Evolutionary conservation across 2,113 vertebrate genomes (phyloP).

Genomic region (Osmerus mordax): DNA sequence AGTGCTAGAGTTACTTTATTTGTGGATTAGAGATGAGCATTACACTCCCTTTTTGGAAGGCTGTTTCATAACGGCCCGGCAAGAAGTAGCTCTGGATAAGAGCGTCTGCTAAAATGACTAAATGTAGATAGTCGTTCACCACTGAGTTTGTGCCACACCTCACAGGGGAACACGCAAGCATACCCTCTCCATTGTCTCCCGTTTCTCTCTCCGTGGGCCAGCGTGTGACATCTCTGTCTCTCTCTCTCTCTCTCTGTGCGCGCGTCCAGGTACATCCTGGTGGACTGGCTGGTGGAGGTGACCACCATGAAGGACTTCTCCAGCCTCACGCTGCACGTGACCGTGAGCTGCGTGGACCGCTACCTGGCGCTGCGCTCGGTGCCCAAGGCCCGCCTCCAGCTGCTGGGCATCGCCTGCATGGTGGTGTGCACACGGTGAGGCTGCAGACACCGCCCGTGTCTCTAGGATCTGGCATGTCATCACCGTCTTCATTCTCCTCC

Average conservation of each 20-base stretch:
- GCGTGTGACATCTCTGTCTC: neutral
- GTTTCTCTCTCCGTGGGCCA: too few species aligned
- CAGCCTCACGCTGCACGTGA: slow-evolving; percentile 90
- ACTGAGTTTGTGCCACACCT: too few species aligned
- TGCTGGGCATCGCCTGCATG: slow-evolving; percentile 97
- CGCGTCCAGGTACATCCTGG: slow-evolving; percentile 85
- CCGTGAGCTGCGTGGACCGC: slow-evolving; percentile 89
- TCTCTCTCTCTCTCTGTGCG: neutral
- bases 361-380: slow-evolving; percentile 83
- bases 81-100: too few species aligned
- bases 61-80: too few species aligned
- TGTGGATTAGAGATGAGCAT: too few species aligned
- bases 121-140: too few species aligned
- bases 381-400: slow-evolving; percentile 84
- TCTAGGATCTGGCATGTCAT: neutral
- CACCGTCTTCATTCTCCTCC: neutral
- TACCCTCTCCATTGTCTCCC: too few species aligned
- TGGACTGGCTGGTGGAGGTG: slow-evolving; percentile 97
- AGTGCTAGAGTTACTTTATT: too few species aligned
- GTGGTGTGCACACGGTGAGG: slow-evolving; percentile 94
- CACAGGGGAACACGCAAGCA: too few species aligned
- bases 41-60: too few species aligned
- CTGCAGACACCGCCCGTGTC: too few species aligned
- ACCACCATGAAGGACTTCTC: slow-evolving; percentile 98
- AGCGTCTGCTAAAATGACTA: too few species aligned